These are phyloP conservation scores for Criorhina ranunculi DNA, from an alignment of 2,888 invertebrate genomes.

Conservation along the genomic window DNA sequence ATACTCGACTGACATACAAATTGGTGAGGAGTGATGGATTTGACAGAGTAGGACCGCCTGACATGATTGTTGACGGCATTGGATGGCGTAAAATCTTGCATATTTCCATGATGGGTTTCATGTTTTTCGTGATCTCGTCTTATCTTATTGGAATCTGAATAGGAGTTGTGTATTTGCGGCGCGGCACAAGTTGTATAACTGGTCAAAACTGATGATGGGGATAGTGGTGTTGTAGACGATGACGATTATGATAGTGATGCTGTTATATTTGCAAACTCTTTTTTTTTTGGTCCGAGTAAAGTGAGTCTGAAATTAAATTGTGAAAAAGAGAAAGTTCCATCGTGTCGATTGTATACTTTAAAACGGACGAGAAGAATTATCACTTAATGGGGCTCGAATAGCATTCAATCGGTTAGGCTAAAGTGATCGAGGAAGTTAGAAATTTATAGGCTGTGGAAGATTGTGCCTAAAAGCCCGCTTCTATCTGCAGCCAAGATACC, in stretches of 20 bases:
- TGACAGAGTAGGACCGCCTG: slow-evolving; percentile 67
- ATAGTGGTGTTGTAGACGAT: slow-evolving; percentile 10
- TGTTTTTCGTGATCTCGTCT: slow-evolving; percentile 51
- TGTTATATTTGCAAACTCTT: slow-evolving; percentile 18
- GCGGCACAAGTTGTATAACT: slow-evolving; percentile 56
- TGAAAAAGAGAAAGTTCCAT: slow-evolving; percentile 62
- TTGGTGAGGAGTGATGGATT: slow-evolving; percentile 72
- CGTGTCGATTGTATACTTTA: background rate
- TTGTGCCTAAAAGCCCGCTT: too few species aligned
- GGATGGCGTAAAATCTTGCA: slow-evolving; percentile 47
- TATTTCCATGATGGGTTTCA: slow-evolving; percentile 42
- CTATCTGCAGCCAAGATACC: too few species aligned
- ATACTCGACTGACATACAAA: slow-evolving; percentile 66
- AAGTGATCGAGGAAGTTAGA: background rate
- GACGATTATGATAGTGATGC: background rate
- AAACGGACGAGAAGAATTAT: background rate
- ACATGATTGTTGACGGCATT: slow-evolving; percentile 68
- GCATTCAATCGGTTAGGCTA: background rate
- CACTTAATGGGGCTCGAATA: slow-evolving; percentile 2
- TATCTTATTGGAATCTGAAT: slow-evolving; percentile 65
- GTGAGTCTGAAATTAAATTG: slow-evolving; percentile 32
- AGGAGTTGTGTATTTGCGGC: slow-evolving; percentile 11
- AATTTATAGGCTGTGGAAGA: background rate
- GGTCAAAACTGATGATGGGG: slow-evolving; percentile 45
- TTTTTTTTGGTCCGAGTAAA: slow-evolving; percentile 31